Percentiles rank a stretch among this genome's conserved stretches.
Conservation (phyloP, 2,888 invertebrate genomes). For the Drosophila nr. medialis region DNA sequence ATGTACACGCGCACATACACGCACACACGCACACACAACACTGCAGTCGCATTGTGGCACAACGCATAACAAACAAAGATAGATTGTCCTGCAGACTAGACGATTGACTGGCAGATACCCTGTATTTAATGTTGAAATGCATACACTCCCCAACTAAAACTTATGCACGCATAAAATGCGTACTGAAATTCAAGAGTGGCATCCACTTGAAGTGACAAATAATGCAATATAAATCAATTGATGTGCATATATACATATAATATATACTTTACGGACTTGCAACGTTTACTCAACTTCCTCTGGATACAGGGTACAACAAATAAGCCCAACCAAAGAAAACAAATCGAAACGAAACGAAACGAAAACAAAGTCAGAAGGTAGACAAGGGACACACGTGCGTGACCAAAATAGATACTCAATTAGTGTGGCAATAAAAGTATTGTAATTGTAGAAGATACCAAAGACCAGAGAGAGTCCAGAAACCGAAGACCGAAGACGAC, state of each 20-base stretch:
- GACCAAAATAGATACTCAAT: slow-evolving; percentile 75
- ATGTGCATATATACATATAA: not conserved
- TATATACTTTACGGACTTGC: not conserved
- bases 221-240: not conserved
- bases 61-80: slow-evolving; percentile 26
- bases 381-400: slow-evolving; percentile 62
- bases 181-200: not conserved
- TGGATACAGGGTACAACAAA: slow-evolving; percentile 18
- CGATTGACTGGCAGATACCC: not conserved
- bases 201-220: not conserved
- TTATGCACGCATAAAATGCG: not conserved
- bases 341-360: slow-evolving; percentile 15
- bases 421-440: slow-evolving; percentile 72
- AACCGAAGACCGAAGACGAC: not conserved
- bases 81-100: not conserved
- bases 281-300: not conserved
- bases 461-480: not conserved
- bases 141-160: not conserved
- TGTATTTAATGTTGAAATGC: not conserved
- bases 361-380: slow-evolving; percentile 19
- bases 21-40: slow-evolving; percentile 5
- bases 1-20: not conserved
- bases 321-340: slow-evolving; percentile 9
- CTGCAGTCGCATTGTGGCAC: slow-evolving; percentile 11
- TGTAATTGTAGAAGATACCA: slow-evolving; percentile 62